These are phyloP conservation scores for Plecotus auritus DNA, from an alignment of 2,113 vertebrate genomes.

Conservation along the genomic window DNA sequence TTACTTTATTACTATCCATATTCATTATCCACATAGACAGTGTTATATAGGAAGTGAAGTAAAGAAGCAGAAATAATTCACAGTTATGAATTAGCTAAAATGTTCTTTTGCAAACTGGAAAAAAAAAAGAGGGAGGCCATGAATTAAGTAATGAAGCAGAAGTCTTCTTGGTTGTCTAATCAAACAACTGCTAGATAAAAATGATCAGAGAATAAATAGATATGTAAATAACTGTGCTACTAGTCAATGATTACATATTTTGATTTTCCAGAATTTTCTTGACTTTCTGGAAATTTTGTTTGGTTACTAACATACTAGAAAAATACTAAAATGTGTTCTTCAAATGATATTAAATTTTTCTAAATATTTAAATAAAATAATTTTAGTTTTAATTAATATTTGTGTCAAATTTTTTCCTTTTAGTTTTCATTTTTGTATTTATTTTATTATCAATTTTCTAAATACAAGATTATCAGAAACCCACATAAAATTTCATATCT, in stretches of 20 bases:
- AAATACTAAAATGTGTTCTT: neutral
- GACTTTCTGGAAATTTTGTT: neutral
- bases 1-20: neutral
- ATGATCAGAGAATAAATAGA: neutral
- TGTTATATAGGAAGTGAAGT: neutral
- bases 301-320: neutral
- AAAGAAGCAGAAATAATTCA: neutral
- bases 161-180: neutral
- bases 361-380: neutral
- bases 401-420: neutral
- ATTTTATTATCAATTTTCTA: neutral
- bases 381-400: neutral
- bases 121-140: neutral
- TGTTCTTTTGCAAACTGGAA: neutral
- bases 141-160: neutral
- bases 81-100: neutral
- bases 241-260: neutral
- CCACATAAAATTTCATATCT: neutral
- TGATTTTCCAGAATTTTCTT: neutral
- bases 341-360: neutral
- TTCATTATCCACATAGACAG: neutral
- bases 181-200: neutral
- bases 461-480: neutral
- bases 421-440: neutral
- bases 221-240: neutral